Evolutionary conservation across 2,888 invertebrate genomes (phyloP).

Genomic region (Rhodophaea formosa): DNA sequence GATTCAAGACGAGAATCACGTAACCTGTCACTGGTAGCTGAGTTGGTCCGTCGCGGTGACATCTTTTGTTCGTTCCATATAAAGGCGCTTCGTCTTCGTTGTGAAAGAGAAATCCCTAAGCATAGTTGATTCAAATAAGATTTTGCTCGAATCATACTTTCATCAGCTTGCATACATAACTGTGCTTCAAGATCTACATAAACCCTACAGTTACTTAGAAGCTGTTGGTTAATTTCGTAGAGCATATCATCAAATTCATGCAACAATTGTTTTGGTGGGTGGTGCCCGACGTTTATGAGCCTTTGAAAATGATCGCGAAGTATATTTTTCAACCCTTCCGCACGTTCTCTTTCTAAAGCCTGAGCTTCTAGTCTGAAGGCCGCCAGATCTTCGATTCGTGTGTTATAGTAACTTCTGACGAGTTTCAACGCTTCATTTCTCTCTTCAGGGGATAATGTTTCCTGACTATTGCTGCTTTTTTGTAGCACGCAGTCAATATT

Average conservation of each 20-base stretch:
- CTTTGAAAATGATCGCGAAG: constrained; percentile 56
- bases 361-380: constrained; percentile 52
- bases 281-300: constrained; percentile 49
- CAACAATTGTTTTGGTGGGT: constrained; percentile 53
- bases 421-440: constrained; percentile 42
- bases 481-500: constrained; percentile 51
- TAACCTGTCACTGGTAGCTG: constrained; percentile 24
- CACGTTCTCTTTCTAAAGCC: constrained; percentile 54
- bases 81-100: constrained; percentile 38
- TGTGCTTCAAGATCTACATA: constrained; percentile 56
- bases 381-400: constrained; percentile 42
- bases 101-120: constrained; percentile 36
- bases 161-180: constrained; percentile 50
- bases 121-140: constrained; percentile 55
- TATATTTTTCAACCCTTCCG: constrained; percentile 49
- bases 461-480: constrained; percentile 24
- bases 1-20: constrained; percentile 24
- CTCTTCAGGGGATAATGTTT: constrained; percentile 28
- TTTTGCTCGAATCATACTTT: constrained; percentile 41
- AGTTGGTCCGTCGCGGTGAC: constrained; percentile 30
- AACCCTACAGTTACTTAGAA: constrained; percentile 60
- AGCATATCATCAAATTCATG: constrained; percentile 61
- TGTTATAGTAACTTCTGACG: constrained; percentile 37
- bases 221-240: constrained; percentile 66
- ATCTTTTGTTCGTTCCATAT: constrained; percentile 33